Percentiles rank a stretch among this genome's conserved stretches.
Evolutionary conservation across 1,140 invertebrate species (phyloP).

Genomic region (Trissolcus basalis): DNA sequence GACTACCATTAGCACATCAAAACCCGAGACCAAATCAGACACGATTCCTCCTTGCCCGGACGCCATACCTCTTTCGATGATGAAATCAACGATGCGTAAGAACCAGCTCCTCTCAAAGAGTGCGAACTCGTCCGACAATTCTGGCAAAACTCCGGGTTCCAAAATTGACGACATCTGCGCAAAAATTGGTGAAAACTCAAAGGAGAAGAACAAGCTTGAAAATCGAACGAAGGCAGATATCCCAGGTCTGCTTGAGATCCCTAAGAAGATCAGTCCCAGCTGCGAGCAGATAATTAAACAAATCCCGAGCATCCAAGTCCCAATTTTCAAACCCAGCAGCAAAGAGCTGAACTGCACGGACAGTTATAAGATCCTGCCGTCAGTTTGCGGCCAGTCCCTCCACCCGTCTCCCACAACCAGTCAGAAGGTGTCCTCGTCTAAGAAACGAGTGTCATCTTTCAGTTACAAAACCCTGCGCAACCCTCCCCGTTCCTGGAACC

Average conservation of each 20-base stretch:
- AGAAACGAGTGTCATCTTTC: conserved; percentile 68
- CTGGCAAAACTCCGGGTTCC: conserved; percentile 68
- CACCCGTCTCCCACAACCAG: conserved; percentile 26
- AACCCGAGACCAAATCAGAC: conserved; percentile 50
- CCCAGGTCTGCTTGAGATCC: conserved; percentile 72
- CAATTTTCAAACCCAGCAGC: conserved; percentile 69
- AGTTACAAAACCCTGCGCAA: conserved; percentile 78
- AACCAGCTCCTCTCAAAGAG: conserved; percentile 68
- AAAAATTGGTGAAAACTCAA: conserved; percentile 73
- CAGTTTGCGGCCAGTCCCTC: conserved; percentile 14
- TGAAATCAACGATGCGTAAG: conserved; percentile 69
- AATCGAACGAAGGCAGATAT: conserved; percentile 66
- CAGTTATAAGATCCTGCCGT: conserved; percentile 20
- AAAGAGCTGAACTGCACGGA: conserved; percentile 22
- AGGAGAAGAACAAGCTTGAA: conserved; percentile 71
- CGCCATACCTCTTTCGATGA: conserved; percentile 72
- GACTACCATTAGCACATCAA: conserved; percentile 6
- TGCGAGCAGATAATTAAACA: conserved; percentile 56
- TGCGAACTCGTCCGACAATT: conserved; percentile 68
- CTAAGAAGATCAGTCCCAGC: conserved; percentile 57
- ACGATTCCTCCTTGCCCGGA: conserved; percentile 72
- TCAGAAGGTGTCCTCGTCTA: conserved; percentile 57
- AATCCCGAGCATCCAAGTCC: conserved; percentile 70
- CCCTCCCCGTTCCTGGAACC: conserved; percentile 79
- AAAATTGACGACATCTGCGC: conserved; percentile 75